A percentile compares a stretch with the other conserved stretches of the same genome.
phyloP scores from a whole-genome alignment of 92 coral and sea anemone genomes.

The Porites lobata region DNA sequence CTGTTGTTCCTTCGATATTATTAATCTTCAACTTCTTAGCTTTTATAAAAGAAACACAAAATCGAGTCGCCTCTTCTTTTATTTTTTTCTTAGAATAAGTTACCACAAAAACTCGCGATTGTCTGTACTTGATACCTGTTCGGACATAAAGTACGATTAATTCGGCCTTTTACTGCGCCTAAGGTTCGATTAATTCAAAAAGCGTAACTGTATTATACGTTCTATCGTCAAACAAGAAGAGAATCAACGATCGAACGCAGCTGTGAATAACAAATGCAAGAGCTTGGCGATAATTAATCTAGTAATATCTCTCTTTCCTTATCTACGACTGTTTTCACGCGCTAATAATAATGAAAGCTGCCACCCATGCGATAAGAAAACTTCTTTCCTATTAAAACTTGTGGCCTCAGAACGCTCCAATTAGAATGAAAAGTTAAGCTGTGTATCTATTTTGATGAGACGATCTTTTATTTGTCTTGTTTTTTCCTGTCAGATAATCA shows the following conservation, averaged over 20 bases:
- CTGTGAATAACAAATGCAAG: slow-evolving; percentile 66
- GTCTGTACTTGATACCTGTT: not conserved
- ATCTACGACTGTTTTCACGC: slow-evolving; percentile 77
- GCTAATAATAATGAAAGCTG: slow-evolving; percentile 64
- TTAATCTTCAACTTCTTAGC: slow-evolving; percentile 49
- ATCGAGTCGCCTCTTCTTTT: slow-evolving; percentile 31
- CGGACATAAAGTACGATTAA: not conserved
- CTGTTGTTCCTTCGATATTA: slow-evolving; percentile 47
- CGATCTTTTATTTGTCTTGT: slow-evolving; percentile 63
- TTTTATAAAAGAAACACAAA: slow-evolving; percentile 41
- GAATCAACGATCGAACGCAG: slow-evolving; percentile 61
- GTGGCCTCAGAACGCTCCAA: slow-evolving; percentile 56
- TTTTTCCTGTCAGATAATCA: slow-evolving; percentile 61
- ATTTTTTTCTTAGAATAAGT: not conserved
- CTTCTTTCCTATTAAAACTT: slow-evolving; percentile 56
- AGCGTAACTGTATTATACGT: slow-evolving; percentile 69
- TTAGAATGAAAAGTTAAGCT: slow-evolving; percentile 38
- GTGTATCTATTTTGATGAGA: slow-evolving; percentile 57
- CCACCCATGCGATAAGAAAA: slow-evolving; percentile 59
- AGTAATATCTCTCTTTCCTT: slow-evolving; percentile 68
- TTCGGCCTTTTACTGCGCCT: not conserved
- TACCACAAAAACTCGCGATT: not conserved
- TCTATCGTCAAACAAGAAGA: slow-evolving; percentile 77
- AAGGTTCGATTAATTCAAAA: slow-evolving; percentile 68
- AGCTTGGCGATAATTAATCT: slow-evolving; percentile 68